Evolutionary conservation across 2,888 invertebrate species (phyloP).

Genomic region (Beris chalybata): DNA sequence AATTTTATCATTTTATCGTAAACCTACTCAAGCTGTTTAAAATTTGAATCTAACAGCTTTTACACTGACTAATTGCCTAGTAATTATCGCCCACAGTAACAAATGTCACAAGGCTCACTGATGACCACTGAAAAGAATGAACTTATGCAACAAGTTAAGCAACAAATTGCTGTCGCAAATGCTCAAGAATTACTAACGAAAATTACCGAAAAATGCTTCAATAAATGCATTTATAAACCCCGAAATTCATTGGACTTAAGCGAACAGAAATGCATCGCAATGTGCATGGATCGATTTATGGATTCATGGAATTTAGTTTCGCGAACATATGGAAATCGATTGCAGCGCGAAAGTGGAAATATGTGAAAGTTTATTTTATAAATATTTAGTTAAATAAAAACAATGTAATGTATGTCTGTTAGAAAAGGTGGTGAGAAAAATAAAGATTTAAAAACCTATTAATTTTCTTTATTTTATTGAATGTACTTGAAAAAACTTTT

Average conservation of each 20-base stretch:
- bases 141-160: conserved; percentile 91
- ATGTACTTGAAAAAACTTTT: too few species aligned
- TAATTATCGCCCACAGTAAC: neutral
- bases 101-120: too few species aligned
- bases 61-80: too few species aligned
- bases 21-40: too few species aligned
- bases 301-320: conserved; percentile 94
- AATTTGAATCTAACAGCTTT: too few species aligned
- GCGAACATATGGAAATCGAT: conserved; percentile 80
- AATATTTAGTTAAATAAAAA: too few species aligned
- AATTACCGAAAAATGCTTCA: conserved; percentile 97
- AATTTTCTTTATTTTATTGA: too few species aligned
- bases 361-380: too few species aligned
- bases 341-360: conserved; percentile 50
- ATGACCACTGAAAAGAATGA: conserved; percentile 67
- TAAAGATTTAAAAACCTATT: too few species aligned
- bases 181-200: conserved; percentile 92
- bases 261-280: conserved; percentile 94
- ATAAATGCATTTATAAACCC: conserved; percentile 89
- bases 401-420: too few species aligned
- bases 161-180: conserved; percentile 91
- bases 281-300: conserved; percentile 98
- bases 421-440: too few species aligned
- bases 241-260: conserved; percentile 85
- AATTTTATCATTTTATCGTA: too few species aligned